Evolutionary conservation across 1,140 invertebrate genomes (phyloP), one percentile per base, ranked within the genome.

Genomic region (Hycleus phaleratus): DNA sequence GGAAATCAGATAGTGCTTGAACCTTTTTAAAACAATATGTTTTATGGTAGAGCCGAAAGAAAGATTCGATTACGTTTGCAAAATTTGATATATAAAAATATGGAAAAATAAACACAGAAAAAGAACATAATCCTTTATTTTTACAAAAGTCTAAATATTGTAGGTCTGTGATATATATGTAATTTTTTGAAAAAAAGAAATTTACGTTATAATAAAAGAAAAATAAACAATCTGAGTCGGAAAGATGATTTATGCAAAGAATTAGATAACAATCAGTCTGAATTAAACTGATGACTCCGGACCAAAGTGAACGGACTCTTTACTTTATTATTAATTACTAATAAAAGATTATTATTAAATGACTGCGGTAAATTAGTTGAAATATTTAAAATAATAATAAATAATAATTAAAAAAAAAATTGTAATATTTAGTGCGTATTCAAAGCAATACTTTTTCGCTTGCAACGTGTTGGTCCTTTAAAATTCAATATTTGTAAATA

Each of bases 151-250:
- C 57, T 65, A 67, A 71, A 72, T 68, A 68, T 70, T 71, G 72
- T 73, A 73, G 72, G 67, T 71, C 72, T 73, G 72, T 73, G 72
- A 73, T 73, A 73, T 72, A 68, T 59, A 67, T 72, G 69, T 70
- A 70, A 70, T 64, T 62, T 63, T 58, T 47, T 65, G 63, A 58
- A 61, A 49, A 56, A 56, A 56, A 48, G 18, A 18, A 12, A 18
- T 18, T 18, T 18, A 18, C 18, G 18, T 18, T 18, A 55, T 55
- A 25, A 55, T 46, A 49, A 61, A 61, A 61, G 63, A 63, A 53
- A 49, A 63, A 57, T 67, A 59, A 49, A 61, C 56, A 56, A 63
- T 60, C 61, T 61, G 60, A 45, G 9, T 25, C 32, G 44, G 4
- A 26, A 45, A 26, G n/a, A 25, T 9, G 11, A 42, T 4, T 42